Conservation (phyloP, 2,888 invertebrate genomes). For the Camponotus fellah region DNA sequence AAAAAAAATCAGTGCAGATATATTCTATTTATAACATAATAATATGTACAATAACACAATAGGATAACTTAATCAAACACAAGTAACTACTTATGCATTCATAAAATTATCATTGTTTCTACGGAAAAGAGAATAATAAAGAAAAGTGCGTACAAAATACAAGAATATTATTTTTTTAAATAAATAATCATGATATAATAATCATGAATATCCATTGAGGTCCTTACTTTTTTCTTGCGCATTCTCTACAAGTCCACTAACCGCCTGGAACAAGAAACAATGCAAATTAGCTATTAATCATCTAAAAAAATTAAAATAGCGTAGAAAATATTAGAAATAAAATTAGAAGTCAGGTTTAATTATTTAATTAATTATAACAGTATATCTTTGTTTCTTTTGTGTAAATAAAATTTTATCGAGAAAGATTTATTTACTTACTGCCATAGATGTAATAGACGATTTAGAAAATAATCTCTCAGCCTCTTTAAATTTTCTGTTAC, state of each 20-base stretch:
- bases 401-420: neutral
- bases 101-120: conserved; percentile 53
- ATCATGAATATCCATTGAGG: conserved; percentile 84
- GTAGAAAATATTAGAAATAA: neutral
- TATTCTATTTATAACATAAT: conserved; percentile 53
- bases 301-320: conserved; percentile 10
- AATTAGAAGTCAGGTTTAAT: neutral
- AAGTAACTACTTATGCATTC: conserved; percentile 53
- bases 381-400: neutral
- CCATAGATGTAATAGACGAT: conserved; percentile 99
- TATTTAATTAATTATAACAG: neutral
- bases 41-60: conserved; percentile 55
- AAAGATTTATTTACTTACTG: conserved; percentile 88
- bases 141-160: conserved; percentile 72
- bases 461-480: conserved; percentile 93
- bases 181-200: conserved; percentile 69
- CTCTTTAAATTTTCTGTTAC: conserved; percentile 98
- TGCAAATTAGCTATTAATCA: conserved; percentile 7
- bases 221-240: conserved; percentile 93
- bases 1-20: conserved; percentile 48
- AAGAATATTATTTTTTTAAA: conserved; percentile 61
- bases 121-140: conserved; percentile 69
- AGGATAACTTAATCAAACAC: conserved; percentile 57
- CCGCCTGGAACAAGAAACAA: conserved; percentile 88
- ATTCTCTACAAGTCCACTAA: conserved; percentile 93